Evolutionary conservation across 1,140 invertebrate genomes (phyloP).

Genomic region (Brachionus rotundiformis): DNA sequence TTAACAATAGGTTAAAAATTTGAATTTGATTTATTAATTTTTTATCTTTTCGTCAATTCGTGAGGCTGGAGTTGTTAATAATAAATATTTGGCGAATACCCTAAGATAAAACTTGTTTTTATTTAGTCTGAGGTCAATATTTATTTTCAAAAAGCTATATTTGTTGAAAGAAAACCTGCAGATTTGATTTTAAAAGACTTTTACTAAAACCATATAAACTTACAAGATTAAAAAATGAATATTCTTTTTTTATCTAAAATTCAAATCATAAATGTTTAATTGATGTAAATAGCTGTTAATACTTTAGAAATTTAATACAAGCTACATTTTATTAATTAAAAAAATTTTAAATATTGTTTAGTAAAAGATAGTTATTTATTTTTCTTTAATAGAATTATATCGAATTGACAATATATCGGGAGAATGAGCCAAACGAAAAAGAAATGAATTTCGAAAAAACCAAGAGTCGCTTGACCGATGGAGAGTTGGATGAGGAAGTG

Average conservation of each 20-base stretch:
- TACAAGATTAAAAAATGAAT: too few relatives aligned
- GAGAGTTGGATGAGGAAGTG: slow-evolving; percentile 27
- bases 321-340: background rate
- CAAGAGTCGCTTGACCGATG: background rate
- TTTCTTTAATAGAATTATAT: background rate
- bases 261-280: too few relatives aligned
- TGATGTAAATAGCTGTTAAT: too few relatives aligned
- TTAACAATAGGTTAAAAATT: background rate
- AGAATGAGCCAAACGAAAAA: background rate
- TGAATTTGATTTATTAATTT: background rate
- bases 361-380: background rate
- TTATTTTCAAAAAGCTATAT: background rate
- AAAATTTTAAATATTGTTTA: background rate
- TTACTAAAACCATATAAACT: too few relatives aligned
- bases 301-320: too few relatives aligned
- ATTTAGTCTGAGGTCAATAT: background rate
- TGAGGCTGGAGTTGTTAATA: too few relatives aligned
- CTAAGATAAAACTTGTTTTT: background rate
- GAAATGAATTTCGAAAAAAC: background rate
- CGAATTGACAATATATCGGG: background rate
- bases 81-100: too few relatives aligned
- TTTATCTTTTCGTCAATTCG: too few relatives aligned
- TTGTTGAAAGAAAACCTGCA: background rate
- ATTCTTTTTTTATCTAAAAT: too few relatives aligned
- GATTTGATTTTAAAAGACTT: too few relatives aligned